These are phyloP conservation scores for Eulithis testata DNA, from an alignment of 2,888 invertebrate species.

Conservation along the genomic window DNA sequence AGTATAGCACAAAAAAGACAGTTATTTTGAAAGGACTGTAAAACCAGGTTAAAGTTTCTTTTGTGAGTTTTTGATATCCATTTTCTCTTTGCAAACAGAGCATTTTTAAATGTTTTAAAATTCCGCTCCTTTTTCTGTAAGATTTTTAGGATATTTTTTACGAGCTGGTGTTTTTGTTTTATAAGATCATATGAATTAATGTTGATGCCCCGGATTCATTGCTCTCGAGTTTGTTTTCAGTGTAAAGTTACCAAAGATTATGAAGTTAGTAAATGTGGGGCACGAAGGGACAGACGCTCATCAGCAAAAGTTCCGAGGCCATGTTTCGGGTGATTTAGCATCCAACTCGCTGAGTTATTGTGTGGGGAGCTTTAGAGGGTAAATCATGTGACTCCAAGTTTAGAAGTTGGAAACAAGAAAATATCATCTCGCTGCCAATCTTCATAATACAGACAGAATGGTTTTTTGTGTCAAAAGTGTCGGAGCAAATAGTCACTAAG, in stretches of 20 bases:
- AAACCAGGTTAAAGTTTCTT: too few relatives aligned
- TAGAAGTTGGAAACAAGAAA: conserved; percentile 12
- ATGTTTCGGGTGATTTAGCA: conserved; percentile 34
- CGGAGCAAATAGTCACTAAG: too few relatives aligned
- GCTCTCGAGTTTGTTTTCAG: neutral
- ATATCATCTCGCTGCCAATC: neutral
- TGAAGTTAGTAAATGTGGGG: conserved; percentile 16
- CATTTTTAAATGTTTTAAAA: neutral
- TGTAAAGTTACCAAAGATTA: conserved; percentile 8
- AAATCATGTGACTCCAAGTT: conserved; percentile 10
- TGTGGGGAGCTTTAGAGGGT: conserved; percentile 14
- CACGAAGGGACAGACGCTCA: conserved; percentile 30
- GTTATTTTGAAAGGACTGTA: too few relatives aligned
- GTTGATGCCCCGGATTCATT: neutral
- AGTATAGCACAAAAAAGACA: too few relatives aligned
- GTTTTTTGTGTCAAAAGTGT: too few relatives aligned
- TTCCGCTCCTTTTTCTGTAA: neutral
- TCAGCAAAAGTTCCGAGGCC: conserved; percentile 30
- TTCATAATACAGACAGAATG: neutral
- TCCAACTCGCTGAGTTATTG: conserved; percentile 35
- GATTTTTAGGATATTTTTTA: neutral
- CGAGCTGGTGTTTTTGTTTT: neutral
- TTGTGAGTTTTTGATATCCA: too few relatives aligned
- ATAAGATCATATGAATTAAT: neutral
- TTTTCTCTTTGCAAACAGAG: too few relatives aligned